Evolutionary conservation across 2,888 invertebrate genomes (phyloP), one percentile per base, ranked within the genome.

Genomic region (Thumatha senex): DNA sequence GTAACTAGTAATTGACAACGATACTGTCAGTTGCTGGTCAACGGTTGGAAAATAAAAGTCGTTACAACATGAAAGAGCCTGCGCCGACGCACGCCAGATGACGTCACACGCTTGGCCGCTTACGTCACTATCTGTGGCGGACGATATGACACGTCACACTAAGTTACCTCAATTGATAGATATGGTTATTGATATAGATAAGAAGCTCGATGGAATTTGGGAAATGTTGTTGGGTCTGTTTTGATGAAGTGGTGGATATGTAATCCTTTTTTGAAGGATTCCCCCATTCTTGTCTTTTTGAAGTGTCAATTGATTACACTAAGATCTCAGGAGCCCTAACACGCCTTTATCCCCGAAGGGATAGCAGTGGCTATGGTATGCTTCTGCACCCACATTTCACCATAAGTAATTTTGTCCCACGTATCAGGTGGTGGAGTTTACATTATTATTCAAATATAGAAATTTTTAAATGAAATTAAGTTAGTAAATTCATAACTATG

Each of bases 51-150:
- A 24, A 24, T 24, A 24, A 24, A 24, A 24, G 18, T 24, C 5
- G 18, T 24, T 5, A 1, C 14, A 42, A 56, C 54, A 61, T 63
- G 61, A 67, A 67, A 57, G 67, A 48, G 10, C 13, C 29, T 12
- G 51, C 58, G 58, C 61, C 67, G 50, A 51, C 54, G 51, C 63
- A 46, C 34, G 63, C 61, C 66, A 18, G n/a, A 43, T 61, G 63
- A 63, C 59, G 59, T 67, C 63, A 61, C 14, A 49, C 54, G 63
- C 48, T 43, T 50, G 53, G 33, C 33, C 49, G 63, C 48, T 45
- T 56, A 40, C 53, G 29, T 48, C 49, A 45, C 49, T 45, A 33
- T 43, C 29, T 15, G 11, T 7, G 48, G 31, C 34, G 44, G 40
- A 49, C 42, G 34, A 43, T 33, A 18, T 33, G 44, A 39, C 43